A percentile compares a stretch with the other conserved stretches of the same genome.
Conservation (phyloP, 2,888 invertebrate genomes). For the Hypena proboscidalis region DNA sequence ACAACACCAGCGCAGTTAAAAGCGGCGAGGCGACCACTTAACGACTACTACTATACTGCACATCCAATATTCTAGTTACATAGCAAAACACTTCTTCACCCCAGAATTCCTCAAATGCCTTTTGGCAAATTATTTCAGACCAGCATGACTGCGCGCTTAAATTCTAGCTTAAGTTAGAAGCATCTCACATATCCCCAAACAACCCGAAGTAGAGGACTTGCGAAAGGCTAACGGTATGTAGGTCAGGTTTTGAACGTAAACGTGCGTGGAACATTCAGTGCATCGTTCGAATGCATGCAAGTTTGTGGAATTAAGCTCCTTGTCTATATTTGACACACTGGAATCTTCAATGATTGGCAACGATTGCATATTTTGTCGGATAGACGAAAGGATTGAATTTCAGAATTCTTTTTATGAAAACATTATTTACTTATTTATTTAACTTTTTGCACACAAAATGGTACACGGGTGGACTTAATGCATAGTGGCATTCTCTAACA, state of each 20-base stretch:
- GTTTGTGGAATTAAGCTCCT: constrained; percentile 1
- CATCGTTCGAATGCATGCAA: constrained; percentile 1
- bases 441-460: too few species aligned
- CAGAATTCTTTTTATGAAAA: too few species aligned
- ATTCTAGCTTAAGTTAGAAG: not conserved
- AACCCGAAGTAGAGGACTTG: not conserved
- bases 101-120: not conserved
- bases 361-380: not conserved
- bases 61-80: too few species aligned
- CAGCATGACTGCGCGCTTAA: not conserved
- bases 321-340: too few species aligned
- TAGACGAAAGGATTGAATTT: too few species aligned
- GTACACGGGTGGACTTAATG: too few species aligned
- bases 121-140: not conserved
- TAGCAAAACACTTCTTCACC: not conserved
- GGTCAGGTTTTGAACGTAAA: constrained; percentile 2
- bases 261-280: not conserved
- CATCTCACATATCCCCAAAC: constrained; percentile 1
- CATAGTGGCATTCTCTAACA: too few species aligned
- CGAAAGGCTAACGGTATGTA: constrained; percentile 1
- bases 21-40: too few species aligned
- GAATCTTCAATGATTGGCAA: too few species aligned
- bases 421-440: too few species aligned
- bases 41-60: too few species aligned
- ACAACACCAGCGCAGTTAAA: too few species aligned